phyloP scores from a whole-genome alignment of 2,113 vertebrate species.

The Rhinogobius similis region DNA sequence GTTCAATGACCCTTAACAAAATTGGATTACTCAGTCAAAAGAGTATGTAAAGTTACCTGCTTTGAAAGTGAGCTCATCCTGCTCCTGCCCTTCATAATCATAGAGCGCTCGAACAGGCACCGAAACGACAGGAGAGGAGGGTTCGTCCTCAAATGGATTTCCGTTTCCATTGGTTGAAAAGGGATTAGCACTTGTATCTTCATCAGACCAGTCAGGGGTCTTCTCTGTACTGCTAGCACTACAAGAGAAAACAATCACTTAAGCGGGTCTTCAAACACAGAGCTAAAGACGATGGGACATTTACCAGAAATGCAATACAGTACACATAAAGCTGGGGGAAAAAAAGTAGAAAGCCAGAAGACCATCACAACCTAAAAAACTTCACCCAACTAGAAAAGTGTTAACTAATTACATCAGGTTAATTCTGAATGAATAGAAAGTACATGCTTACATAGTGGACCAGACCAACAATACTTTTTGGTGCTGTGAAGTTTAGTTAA shows the following conservation, averaged over 20 bases:
- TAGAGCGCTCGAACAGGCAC: constrained; percentile 92
- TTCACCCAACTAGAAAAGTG: constrained; percentile 13
- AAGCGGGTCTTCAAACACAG: neutral
- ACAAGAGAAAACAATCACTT: constrained; percentile 32
- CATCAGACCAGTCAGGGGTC: constrained; percentile 90
- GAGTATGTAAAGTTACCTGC: constrained; percentile 75
- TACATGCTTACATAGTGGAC: constrained; percentile 31
- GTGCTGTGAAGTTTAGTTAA: constrained; percentile 18
- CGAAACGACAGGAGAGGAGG: constrained; percentile 71
- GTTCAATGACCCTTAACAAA: neutral
- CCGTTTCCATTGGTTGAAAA: constrained; percentile 89
- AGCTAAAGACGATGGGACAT: constrained; percentile 14
- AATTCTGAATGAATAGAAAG: constrained; percentile 13
- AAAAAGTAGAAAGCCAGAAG: constrained; percentile 27
- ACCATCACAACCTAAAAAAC: constrained; percentile 32
- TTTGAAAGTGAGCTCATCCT: constrained; percentile 96
- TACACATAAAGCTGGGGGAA: constrained; percentile 27
- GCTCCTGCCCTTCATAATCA: constrained; percentile 96
- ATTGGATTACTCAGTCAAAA: neutral
- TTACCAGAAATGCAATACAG: constrained; percentile 24
- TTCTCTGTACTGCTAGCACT: constrained; percentile 87
- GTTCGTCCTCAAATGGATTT: constrained; percentile 93
- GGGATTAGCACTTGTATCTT: constrained; percentile 87
- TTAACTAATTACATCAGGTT: constrained; percentile 14
- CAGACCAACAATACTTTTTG: constrained; percentile 23